These are phyloP conservation scores for Chaetura pelagica DNA, from an alignment of 2,113 vertebrate genomes.

Conservation along the genomic window DNA sequence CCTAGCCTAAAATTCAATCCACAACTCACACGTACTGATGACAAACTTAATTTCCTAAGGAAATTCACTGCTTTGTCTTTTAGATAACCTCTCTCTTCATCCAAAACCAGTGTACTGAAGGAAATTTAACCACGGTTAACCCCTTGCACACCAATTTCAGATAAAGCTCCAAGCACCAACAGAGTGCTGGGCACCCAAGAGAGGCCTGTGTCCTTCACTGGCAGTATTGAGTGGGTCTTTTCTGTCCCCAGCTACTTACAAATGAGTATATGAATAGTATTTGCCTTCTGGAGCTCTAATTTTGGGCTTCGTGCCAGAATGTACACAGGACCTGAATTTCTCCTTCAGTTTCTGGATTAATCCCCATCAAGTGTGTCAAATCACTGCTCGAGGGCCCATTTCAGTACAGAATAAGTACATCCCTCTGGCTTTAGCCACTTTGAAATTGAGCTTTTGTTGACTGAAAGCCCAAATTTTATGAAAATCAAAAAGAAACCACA, in stretches of 20 bases:
- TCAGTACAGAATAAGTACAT: background rate
- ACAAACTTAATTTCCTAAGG: background rate
- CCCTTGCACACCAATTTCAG: background rate
- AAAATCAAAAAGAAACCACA: background rate
- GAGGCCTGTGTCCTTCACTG: background rate
- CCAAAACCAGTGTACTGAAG: background rate
- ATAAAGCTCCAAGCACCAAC: background rate
- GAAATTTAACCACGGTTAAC: background rate
- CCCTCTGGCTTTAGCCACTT: background rate
- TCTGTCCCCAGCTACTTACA: background rate
- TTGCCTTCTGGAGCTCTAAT: background rate
- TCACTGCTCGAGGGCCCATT: background rate
- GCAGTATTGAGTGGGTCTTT: background rate
- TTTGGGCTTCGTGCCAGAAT: background rate
- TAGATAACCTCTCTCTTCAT: background rate
- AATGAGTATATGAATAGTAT: background rate
- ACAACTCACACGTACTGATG: background rate
- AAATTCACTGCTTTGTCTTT: background rate
- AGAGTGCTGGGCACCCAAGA: background rate
- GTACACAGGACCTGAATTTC: background rate
- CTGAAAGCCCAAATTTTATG: background rate
- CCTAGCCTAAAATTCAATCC: background rate
- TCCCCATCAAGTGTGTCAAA: slow-evolving; percentile 15
- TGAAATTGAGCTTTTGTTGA: slow-evolving; percentile 4
- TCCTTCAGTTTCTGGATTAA: slow-evolving; percentile 23